These are phyloP conservation scores for Leptogaster cylindrica DNA, from an alignment of 2,888 invertebrate species.

Conservation along the genomic window DNA sequence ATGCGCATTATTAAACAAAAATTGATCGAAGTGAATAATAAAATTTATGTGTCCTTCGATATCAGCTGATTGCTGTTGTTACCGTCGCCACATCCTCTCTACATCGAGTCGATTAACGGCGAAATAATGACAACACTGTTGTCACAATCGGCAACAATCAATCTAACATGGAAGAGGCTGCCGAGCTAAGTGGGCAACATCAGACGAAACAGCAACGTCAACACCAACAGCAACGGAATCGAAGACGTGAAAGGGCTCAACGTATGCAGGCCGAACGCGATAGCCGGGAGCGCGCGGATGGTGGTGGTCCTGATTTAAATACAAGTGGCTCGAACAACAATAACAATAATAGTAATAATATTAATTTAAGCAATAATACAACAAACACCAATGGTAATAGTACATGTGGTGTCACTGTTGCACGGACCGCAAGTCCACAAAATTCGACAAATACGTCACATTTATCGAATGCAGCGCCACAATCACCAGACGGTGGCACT, in stretches of 20 bases:
- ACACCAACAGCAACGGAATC: constrained; percentile 70
- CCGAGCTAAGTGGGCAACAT: constrained; percentile 13
- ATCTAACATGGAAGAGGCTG: constrained; percentile 29
- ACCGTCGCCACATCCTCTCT: too few species aligned
- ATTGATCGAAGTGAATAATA: too few species aligned
- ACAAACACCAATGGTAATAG: constrained; percentile 27
- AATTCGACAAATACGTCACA: constrained; percentile 18
- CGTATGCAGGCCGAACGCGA: constrained; percentile 88
- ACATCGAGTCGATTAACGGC: too few species aligned
- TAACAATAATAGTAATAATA: constrained; percentile 24
- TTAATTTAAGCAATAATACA: background rate
- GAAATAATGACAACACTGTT: constrained; percentile 36
- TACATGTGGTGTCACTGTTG: background rate
- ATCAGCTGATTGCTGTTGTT: too few species aligned
- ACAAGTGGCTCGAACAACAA: background rate
- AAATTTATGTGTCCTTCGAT: too few species aligned
- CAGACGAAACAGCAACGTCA: constrained; percentile 57
- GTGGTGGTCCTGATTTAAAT: constrained; percentile 60
- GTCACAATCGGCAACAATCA: background rate
- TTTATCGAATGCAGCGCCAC: background rate
- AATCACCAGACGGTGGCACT: constrained; percentile 54
- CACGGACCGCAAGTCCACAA: background rate
- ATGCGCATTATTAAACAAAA: too few species aligned
- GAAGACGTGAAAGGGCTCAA: constrained; percentile 89
- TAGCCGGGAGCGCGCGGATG: constrained; percentile 64